phyloP scores from a whole-genome alignment of 2,888 invertebrate genomes.

The Nineta flava region DNA sequence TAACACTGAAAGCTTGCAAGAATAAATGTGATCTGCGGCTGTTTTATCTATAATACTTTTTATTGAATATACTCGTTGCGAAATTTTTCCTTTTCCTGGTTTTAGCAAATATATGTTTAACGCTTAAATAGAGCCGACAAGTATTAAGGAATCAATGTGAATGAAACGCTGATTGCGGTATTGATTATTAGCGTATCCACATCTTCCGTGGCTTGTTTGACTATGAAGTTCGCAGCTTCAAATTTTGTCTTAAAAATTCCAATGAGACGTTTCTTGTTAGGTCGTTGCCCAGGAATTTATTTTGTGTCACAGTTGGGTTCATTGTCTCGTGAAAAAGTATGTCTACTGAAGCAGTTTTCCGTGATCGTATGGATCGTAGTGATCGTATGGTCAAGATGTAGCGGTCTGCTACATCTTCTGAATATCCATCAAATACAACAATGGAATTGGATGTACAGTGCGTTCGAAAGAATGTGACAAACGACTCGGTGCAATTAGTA shows the following conservation, averaged over 20 bases:
- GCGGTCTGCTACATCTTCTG: constrained; percentile 11
- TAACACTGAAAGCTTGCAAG: constrained; percentile 16
- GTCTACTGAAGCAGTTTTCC: constrained; percentile 14
- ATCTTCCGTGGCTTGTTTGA: constrained; percentile 3
- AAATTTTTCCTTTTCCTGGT: constrained; percentile 2
- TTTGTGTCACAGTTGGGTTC: neutral
- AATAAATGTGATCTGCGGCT: constrained; percentile 15
- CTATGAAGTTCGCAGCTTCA: neutral
- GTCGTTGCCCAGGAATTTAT: constrained; percentile 1
- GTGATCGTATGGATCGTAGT: constrained; percentile 14
- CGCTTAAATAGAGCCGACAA: constrained; percentile 1
- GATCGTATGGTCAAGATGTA: constrained; percentile 16
- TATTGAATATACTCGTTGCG: constrained; percentile 13
- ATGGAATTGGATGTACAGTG: constrained; percentile 12
- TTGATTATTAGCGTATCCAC: constrained; percentile 1
- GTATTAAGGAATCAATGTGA: neutral
- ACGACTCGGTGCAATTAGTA: neutral
- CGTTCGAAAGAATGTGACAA: constrained; percentile 12
- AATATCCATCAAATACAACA: constrained; percentile 16
- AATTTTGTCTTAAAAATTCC: neutral
- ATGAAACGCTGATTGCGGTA: neutral
- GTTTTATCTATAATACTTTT: constrained; percentile 13
- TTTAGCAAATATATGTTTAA: constrained; percentile 1
- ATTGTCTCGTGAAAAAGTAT: no score
- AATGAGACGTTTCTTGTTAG: constrained; percentile 4